Evolutionary conservation across 2,888 invertebrate species (phyloP).

Genomic region (Deladenus siricidicola): DNA sequence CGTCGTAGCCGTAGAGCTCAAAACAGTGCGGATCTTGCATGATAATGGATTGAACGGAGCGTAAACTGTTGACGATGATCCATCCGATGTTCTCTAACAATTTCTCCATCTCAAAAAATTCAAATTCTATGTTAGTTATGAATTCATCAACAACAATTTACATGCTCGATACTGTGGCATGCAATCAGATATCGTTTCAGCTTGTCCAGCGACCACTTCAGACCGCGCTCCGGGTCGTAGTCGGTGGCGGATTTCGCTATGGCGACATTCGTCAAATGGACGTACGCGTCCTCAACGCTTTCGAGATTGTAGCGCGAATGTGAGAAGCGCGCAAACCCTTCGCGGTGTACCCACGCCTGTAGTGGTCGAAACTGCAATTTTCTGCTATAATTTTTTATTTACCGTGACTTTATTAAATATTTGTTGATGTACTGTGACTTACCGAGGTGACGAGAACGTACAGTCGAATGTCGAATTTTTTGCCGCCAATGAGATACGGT

Average conservation of each 20-base stretch:
- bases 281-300: conserved; percentile 59
- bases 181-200: conserved; percentile 60
- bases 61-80: conserved; percentile 40
- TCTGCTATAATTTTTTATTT: too few species aligned
- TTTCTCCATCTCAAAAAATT: conserved; percentile 28
- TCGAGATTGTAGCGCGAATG: conserved; percentile 60
- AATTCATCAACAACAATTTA: conserved; percentile 44
- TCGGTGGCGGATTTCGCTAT: conserved; percentile 66
- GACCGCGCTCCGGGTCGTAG: conserved; percentile 59
- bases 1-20: conserved; percentile 63
- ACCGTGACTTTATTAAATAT: too few species aligned
- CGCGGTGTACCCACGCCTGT: conserved; percentile 76
- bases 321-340: conserved; percentile 64
- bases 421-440: background rate
- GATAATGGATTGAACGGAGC: conserved; percentile 40
- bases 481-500: conserved; percentile 62
- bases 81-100: conserved; percentile 34
- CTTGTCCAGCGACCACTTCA: conserved; percentile 61
- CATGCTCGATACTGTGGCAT: conserved; percentile 58
- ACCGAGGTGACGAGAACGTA: conserved; percentile 62
- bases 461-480: conserved; percentile 63
- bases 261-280: conserved; percentile 46
- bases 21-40: conserved; percentile 61
- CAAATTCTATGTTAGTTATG: background rate
- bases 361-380: conserved; percentile 73